A percentile compares a stretch with the other conserved stretches of the same genome.
These are phyloP conservation scores for Drosophila punjabiensis DNA, from an alignment of 1,140 invertebrate species.

Conservation along the genomic window DNA sequence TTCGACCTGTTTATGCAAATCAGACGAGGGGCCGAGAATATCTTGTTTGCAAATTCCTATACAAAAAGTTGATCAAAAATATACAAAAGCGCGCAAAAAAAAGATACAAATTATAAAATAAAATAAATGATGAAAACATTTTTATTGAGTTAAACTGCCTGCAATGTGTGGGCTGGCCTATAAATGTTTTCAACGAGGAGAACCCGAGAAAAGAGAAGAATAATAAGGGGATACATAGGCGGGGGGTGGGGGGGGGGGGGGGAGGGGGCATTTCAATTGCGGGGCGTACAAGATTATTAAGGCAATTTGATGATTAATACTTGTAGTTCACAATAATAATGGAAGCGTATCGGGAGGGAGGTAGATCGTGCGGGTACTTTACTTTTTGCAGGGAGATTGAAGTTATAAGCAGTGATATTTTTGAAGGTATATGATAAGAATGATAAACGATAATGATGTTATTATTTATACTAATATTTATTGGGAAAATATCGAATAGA, in stretches of 20 bases:
- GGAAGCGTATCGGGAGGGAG: conserved; percentile 1
- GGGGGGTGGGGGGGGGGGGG: not conserved
- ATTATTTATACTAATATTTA: too few relatives aligned
- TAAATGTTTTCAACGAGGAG: conserved; percentile 30
- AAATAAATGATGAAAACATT: conserved; percentile 37
- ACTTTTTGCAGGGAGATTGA: not conserved
- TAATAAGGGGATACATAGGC: not conserved
- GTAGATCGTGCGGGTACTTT: not conserved
- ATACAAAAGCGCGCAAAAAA: conserved; percentile 31
- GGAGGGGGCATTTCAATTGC: conserved; percentile 25
- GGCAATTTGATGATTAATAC: conserved; percentile 53
- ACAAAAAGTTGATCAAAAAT: conserved; percentile 61
- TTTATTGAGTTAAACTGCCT: conserved; percentile 54
- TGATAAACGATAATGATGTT: not conserved
- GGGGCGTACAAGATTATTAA: conserved; percentile 41
- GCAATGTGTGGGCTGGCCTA: conserved; percentile 48
- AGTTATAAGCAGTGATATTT: not conserved
- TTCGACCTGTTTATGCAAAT: conserved; percentile 62
- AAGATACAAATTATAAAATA: not conserved
- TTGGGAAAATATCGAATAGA: too few relatives aligned
- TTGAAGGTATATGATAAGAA: not conserved
- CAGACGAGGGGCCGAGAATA: conserved; percentile 30
- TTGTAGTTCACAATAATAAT: conserved; percentile 22
- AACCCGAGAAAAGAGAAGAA: conserved; percentile 13
- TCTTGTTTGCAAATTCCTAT: conserved; percentile 43